A percentile compares a stretch with the other conserved stretches of the same genome.
Evolutionary conservation across 2,888 invertebrate genomes (phyloP).

Genomic region (Callinectes sapidus): DNA sequence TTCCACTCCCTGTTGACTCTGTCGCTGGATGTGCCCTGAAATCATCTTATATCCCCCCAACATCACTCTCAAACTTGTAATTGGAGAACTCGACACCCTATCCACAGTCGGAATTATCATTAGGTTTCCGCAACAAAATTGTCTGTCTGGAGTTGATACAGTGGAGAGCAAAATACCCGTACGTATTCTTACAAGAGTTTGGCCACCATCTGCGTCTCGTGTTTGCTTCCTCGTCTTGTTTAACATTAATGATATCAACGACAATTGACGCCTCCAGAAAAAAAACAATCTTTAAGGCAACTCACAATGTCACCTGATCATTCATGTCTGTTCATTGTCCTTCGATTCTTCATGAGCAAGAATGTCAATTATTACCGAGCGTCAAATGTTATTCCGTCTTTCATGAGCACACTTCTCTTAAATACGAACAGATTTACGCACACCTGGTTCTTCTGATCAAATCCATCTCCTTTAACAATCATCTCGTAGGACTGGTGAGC

Average conservation of each 20-base stretch:
- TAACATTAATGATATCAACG: background rate
- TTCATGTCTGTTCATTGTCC: background rate
- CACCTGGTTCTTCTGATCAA: background rate
- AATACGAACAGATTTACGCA: background rate
- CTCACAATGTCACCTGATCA: background rate
- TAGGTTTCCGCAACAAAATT: background rate
- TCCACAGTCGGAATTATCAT: background rate
- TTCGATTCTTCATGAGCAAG: background rate
- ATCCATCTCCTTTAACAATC: background rate
- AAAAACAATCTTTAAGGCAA: background rate
- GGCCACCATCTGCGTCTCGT: background rate
- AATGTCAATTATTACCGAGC: background rate
- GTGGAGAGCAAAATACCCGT: background rate
- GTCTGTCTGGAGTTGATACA: no score
- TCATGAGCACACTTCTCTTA: background rate
- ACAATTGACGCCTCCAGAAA: background rate
- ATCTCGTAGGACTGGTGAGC: background rate
- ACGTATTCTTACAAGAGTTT: background rate
- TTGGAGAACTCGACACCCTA: background rate
- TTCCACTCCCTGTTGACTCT: background rate
- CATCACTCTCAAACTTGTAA: background rate
- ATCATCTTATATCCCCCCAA: background rate
- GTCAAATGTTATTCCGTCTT: background rate
- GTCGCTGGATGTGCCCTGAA: background rate
- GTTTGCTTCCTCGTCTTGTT: background rate